Conservation (phyloP, 2,888 invertebrate genomes). For the Neoscelio sp. region DNA sequence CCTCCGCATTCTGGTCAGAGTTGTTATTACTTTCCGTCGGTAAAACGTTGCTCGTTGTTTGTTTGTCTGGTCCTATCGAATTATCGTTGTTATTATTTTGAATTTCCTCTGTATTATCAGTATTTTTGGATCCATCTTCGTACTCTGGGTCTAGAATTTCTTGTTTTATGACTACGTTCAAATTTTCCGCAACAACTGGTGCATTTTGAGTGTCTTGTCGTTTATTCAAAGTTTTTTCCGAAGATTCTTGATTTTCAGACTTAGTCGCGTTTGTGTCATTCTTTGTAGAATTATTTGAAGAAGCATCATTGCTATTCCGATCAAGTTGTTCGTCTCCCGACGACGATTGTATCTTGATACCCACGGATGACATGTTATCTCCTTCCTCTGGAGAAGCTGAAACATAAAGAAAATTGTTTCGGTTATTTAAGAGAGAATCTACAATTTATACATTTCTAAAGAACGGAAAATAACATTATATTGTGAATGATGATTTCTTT, state of each 20-base stretch:
- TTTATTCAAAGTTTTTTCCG: no score
- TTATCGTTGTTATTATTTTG: background rate
- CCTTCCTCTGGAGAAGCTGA: slow-evolving; percentile 16
- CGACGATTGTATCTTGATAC: background rate
- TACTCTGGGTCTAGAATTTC: slow-evolving; percentile 4
- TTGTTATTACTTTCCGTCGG: no score
- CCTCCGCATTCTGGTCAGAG: no score
- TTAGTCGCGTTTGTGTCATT: background rate
- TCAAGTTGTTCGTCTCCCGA: background rate
- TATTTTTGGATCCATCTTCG: background rate
- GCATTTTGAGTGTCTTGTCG: no score
- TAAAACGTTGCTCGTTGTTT: background rate
- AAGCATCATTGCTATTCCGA: background rate
- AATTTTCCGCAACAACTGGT: background rate
- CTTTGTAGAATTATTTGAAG: background rate
- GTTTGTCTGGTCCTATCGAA: background rate
- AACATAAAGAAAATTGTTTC: slow-evolving; percentile 11
- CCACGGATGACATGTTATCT: background rate
- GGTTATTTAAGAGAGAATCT: no score
- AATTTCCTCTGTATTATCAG: background rate
- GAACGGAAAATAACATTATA: no score
- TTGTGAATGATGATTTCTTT: no score
- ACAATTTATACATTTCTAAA: no score
- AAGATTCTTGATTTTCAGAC: background rate
- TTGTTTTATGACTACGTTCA: slow-evolving; percentile 12